Evolutionary conservation across 2,797 vertebrate species (phyloP).

Genomic region (Eurystomus glaucurus): DNA sequence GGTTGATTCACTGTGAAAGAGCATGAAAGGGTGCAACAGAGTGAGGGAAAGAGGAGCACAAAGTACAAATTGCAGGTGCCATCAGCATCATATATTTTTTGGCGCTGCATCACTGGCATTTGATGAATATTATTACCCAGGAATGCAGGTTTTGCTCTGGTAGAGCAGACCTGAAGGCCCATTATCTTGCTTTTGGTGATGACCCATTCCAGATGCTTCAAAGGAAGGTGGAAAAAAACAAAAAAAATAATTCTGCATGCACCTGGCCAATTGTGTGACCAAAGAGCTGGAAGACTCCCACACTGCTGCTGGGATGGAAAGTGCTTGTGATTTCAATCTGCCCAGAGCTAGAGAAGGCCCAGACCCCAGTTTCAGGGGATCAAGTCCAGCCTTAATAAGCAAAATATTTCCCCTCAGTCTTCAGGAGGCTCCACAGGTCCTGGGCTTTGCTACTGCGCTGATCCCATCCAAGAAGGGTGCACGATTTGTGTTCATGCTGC

Average conservation of each 20-base stretch:
- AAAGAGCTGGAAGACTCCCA: not conserved
- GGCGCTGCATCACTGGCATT: fast-evolving
- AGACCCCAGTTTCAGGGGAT: not conserved
- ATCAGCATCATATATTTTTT: not conserved
- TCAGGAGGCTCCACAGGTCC: not conserved
- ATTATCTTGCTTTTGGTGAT: not conserved
- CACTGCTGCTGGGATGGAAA: not conserved
- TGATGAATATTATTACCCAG: not conserved
- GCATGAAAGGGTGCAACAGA: not conserved
- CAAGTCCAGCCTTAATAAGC: not conserved
- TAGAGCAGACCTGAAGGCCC: not conserved
- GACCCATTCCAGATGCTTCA: not conserved
- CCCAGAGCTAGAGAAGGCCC: not conserved
- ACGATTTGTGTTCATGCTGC: not conserved
- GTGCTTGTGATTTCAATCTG: not conserved
- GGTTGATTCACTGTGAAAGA: not conserved
- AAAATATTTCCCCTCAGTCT: not conserved
- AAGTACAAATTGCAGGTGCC: not conserved
- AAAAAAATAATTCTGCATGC: not conserved
- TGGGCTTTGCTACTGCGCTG: not conserved
- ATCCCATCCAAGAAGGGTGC: not conserved
- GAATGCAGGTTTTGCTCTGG: not conserved
- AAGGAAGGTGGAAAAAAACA: not conserved
- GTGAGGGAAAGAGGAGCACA: not conserved
- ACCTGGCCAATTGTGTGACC: not conserved